Percentiles rank a stretch among this genome's conserved stretches.
These are phyloP conservation scores for Elanoides forficatus DNA, from an alignment of 2,113 vertebrate genomes.

Conservation along the genomic window DNA sequence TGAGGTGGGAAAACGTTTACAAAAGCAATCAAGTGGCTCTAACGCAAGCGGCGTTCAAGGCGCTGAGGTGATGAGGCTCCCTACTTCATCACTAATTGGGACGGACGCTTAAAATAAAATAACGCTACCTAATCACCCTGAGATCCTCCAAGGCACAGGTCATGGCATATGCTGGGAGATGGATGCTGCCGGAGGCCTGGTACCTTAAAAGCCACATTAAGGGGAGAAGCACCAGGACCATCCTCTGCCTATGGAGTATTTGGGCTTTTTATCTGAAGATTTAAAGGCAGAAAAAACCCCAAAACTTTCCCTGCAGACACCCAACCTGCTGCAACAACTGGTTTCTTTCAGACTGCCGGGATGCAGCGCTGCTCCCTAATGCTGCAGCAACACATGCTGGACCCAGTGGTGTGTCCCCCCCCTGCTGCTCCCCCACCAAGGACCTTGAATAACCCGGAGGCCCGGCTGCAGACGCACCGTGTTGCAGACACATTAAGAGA, in stretches of 20 bases:
- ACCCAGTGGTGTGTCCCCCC: not conserved
- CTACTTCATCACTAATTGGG: slow-evolving; percentile 9
- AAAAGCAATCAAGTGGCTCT: not conserved
- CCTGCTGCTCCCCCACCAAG: rapidly evolving
- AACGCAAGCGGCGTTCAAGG: not conserved
- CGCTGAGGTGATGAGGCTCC: slow-evolving; percentile 4
- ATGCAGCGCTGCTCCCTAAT: not conserved
- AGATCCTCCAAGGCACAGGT: not conserved
- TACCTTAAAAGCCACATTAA: not conserved
- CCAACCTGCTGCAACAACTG: not conserved
- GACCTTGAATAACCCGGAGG: not conserved
- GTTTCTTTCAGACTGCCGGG: not conserved
- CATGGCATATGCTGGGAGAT: not conserved
- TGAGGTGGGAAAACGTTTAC: not conserved
- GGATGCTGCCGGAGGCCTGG: not conserved
- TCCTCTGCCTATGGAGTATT: not conserved
- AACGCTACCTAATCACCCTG: not conserved
- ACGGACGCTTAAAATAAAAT: not conserved
- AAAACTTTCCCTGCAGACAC: not conserved
- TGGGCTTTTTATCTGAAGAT: not conserved
- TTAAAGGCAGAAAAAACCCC: not conserved
- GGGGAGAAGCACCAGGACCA: not conserved
- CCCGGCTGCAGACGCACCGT: not conserved
- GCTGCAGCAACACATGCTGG: rapidly evolving
- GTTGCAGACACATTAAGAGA: not conserved